Evolutionary conservation across 2,113 vertebrate genomes (phyloP), one percentile per base, ranked within the genome.

Genomic region (Pseudopodoces humilis): DNA sequence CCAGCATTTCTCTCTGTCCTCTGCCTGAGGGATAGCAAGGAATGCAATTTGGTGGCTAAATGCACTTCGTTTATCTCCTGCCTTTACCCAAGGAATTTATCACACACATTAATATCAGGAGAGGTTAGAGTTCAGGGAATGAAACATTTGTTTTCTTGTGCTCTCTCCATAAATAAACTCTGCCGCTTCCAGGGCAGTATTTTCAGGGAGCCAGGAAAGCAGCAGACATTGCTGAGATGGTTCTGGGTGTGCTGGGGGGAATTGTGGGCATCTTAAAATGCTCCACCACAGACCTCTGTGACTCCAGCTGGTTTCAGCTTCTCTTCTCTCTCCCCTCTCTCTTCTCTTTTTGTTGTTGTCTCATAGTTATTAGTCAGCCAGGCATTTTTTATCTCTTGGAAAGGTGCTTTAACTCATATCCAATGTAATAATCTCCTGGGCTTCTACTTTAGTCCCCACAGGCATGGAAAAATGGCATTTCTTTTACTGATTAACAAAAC

Each of bases 371-470:
- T 97, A 97, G 91, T 89, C 96, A 90, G 74, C 81, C 97, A 96
- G 96, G 96, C 70, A 69, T 95, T 96, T 93, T 97, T 98, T 95
- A 97, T 97, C 97, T 98, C 95, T 76, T 94, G 49, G 86, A 95
- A 97, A 96, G 94, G 93, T 92, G 75, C 81, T 74, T 94, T 75
- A 76, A 30, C 86, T 97, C 92, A 92, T 93, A 93, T 92, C 93
- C 90, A 91, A 78, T 84, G 81, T 93, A 89, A 91, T 96, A 95
- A 97, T 97, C 96, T 95, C 94, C 95, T 93, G 72, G 69, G 16
- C 74, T 96, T 92, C 91, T 83, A 80, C 89, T n/a, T 59, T 85
- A 75, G 80, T 83, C 92, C 94, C 96, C 60, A 79, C 49, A 85
- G 96, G 85, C 92, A 31, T 47, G 76, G 63, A 81, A 86, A 92